These are phyloP conservation scores for Alosa sapidissima DNA, from an alignment of 2,797 vertebrate species.

Conservation along the genomic window DNA sequence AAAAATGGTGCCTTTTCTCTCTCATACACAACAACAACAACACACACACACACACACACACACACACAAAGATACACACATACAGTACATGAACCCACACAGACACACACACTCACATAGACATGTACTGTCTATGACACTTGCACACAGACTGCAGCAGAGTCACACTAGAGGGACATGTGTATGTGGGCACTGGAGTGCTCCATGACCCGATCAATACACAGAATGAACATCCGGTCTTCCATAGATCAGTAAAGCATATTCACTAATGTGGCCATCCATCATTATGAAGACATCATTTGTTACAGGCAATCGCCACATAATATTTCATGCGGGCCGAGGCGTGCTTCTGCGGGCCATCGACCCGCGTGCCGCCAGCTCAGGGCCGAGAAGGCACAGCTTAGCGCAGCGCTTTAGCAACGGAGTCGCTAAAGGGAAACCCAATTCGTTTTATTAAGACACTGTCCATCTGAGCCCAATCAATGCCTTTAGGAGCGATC, in stretches of 20 bases:
- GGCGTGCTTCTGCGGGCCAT: slow-evolving; percentile 41
- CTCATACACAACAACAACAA: no score
- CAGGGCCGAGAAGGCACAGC: slow-evolving; percentile 10
- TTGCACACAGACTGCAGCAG: not conserved
- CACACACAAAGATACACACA: not conserved
- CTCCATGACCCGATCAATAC: slow-evolving; percentile 44
- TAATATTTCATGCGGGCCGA: slow-evolving; percentile 44
- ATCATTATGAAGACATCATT: slow-evolving; percentile 49
- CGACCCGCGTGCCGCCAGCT: slow-evolving; percentile 36
- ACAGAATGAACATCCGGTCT: slow-evolving; percentile 44
- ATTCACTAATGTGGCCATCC: slow-evolving; percentile 39
- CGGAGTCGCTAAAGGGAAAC: slow-evolving; percentile 58
- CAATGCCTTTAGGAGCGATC: slow-evolving; percentile 78
- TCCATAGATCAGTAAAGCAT: slow-evolving; percentile 40
- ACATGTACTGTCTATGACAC: not conserved
- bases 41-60: not conserved
- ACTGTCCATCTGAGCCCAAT: slow-evolving; percentile 78
- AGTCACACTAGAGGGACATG: slow-evolving; percentile 29
- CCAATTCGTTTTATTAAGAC: slow-evolving; percentile 74
- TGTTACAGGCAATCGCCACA: slow-evolving; percentile 45
- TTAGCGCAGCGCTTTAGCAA: slow-evolving; percentile 45
- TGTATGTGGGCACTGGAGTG: slow-evolving; percentile 26
- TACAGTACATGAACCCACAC: not conserved
- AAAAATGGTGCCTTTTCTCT: no score
- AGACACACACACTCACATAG: not conserved